Percentiles rank a stretch among this genome's conserved stretches.
phyloP scores from a whole-genome alignment of 2,888 invertebrate species.

The Lasioglossum calceatum region DNA sequence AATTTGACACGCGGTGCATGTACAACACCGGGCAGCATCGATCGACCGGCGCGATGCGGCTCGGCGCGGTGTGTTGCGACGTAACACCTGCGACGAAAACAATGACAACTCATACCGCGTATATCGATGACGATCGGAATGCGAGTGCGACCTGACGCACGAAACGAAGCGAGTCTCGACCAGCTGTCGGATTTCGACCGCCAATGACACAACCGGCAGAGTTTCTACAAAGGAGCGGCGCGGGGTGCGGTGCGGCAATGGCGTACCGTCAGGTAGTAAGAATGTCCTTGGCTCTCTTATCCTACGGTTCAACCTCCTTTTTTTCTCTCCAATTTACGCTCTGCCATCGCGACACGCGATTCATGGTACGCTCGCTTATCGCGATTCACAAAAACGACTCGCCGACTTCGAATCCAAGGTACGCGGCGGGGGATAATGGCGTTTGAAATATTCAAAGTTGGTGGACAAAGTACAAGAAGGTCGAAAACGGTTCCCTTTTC shows the following conservation, averaged over 20 bases:
- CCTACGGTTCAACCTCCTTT: background rate
- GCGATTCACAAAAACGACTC: background rate
- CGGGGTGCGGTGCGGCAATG: background rate
- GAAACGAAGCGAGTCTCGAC: slow-evolving; percentile 55
- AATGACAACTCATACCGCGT: slow-evolving; percentile 64
- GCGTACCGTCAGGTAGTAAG: slow-evolving; percentile 34
- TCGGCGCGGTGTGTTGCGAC: background rate
- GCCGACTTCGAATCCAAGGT: background rate
- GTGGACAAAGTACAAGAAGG: background rate
- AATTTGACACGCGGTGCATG: background rate
- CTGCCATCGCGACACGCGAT: background rate
- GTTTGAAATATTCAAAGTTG: slow-evolving; percentile 20
- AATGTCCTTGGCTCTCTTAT: slow-evolving; percentile 31
- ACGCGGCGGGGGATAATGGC: background rate
- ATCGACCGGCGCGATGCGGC: background rate
- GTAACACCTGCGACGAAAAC: slow-evolving; percentile 67
- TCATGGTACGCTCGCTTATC: background rate
- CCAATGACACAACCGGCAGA: slow-evolving; percentile 33
- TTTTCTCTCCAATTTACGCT: background rate
- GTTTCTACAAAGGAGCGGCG: slow-evolving; percentile 7
- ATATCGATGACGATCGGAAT: slow-evolving; percentile 67
- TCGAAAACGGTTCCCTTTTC: slow-evolving; percentile 14
- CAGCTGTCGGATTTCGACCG: slow-evolving; percentile 61
- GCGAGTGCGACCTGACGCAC: slow-evolving; percentile 57
- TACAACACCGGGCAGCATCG: background rate